Conservation (phyloP, 2,113 vertebrate species). For the Stictonetta naevosa region DNA sequence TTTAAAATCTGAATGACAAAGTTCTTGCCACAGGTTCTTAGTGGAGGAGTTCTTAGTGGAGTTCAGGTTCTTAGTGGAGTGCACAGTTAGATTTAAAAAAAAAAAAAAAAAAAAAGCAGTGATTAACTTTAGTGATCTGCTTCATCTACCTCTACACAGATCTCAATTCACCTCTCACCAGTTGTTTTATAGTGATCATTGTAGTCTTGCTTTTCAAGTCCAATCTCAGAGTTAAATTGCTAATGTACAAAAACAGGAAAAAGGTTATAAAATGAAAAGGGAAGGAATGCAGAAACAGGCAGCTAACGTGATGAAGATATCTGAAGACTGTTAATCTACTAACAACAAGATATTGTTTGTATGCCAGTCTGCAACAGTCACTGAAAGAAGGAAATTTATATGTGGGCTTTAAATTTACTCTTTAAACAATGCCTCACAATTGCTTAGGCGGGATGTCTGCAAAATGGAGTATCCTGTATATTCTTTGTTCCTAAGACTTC, state of each 20-base stretch:
- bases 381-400: background rate
- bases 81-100: accelerated
- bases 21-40: background rate
- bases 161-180: background rate
- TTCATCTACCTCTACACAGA: background rate
- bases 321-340: background rate
- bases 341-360: background rate
- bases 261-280: background rate
- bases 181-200: background rate
- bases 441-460: background rate
- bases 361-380: background rate
- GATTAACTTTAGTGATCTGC: background rate
- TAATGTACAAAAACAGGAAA: background rate
- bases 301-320: background rate
- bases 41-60: background rate
- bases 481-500: background rate
- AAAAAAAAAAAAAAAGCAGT: background rate
- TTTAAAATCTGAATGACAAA: background rate
- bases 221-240: background rate
- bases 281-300: background rate
- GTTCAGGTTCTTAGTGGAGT: too few species aligned
- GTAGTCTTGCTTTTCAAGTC: background rate
- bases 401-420: background rate
- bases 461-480: background rate
- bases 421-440: background rate